Evolutionary conservation across 1,140 invertebrate species (phyloP).

Genomic region (Drosophila gunungcola): DNA sequence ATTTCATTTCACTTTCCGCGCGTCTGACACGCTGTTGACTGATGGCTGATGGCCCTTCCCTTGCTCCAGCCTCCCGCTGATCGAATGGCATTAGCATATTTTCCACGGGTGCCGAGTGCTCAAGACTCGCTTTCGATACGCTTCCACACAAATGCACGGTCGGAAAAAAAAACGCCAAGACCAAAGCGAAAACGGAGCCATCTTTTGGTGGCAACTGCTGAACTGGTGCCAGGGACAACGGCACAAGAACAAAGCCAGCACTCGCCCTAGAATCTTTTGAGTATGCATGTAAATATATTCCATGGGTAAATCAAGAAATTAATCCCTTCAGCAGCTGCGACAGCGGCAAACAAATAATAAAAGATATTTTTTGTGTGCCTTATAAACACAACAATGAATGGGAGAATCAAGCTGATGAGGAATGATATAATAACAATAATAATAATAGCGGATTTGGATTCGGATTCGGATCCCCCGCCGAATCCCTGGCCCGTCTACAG

Average conservation of each 20-base stretch:
- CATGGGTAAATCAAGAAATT: conserved; percentile 82
- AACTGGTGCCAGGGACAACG: conserved; percentile 37
- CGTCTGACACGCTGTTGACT: conserved; percentile 49
- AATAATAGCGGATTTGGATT: conserved; percentile 43
- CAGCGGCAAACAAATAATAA: conserved; percentile 77
- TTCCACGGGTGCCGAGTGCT: conserved; percentile 9
- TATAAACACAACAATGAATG: conserved; percentile 80
- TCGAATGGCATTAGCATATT: conserved; percentile 69
- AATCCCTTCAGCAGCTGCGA: conserved; percentile 80
- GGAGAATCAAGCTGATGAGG: conserved; percentile 79
- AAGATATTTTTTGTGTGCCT: conserved; percentile 69
- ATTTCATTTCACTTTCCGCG: conserved; percentile 72
- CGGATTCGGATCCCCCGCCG: conserved; percentile 8
- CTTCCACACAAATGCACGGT: conserved; percentile 74
- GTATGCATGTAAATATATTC: conserved; percentile 24
- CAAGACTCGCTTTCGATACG: conserved; percentile 41
- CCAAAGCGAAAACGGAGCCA: conserved; percentile 43
- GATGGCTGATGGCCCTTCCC: conserved; percentile 27
- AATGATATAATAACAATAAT: conserved; percentile 82
- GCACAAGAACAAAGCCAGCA: conserved; percentile 64
- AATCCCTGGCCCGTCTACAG: conserved; percentile 43
- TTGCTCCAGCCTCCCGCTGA: conserved; percentile 5
- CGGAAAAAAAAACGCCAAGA: conserved; percentile 46
- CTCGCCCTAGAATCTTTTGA: conserved; percentile 1
- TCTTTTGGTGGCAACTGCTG: conserved; percentile 30